Conservation (phyloP, 2,888 invertebrate genomes). For the Noctua janthina region DNA sequence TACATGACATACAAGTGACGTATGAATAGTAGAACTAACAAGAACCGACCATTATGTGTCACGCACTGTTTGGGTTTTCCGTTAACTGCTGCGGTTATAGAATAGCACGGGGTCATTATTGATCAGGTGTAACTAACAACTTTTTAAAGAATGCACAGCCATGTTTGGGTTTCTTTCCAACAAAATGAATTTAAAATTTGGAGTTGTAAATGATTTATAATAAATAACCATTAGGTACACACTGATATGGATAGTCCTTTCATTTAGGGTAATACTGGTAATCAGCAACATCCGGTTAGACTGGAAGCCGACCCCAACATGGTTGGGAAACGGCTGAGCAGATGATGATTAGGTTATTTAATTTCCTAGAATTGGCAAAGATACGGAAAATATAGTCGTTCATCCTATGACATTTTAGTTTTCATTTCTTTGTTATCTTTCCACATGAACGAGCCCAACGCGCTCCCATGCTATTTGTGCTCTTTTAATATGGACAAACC, state of each 20-base stretch:
- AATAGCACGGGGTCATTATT: background rate
- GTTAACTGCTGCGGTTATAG: background rate
- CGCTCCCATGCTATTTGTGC: too few relatives aligned
- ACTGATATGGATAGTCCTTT: background rate
- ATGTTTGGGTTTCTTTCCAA: background rate
- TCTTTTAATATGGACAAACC: too few relatives aligned
- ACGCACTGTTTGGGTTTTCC: constrained; percentile 47
- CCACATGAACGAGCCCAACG: too few relatives aligned
- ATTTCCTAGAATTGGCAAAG: too few relatives aligned
- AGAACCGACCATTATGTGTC: constrained; percentile 28
- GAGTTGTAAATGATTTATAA: background rate
- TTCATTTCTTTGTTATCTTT: too few relatives aligned
- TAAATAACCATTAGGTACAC: background rate
- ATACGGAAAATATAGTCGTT: too few relatives aligned
- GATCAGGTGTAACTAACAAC: background rate
- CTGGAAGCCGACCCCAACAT: too few relatives aligned
- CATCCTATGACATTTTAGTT: too few relatives aligned
- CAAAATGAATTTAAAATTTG: background rate
- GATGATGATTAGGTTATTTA: too few relatives aligned
- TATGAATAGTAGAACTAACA: constrained; percentile 5
- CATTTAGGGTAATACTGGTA: too few relatives aligned
- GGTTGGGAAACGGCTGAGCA: too few relatives aligned
- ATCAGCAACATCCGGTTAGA: too few relatives aligned
- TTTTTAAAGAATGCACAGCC: background rate
- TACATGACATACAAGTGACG: background rate